These are phyloP conservation scores for Aquatica leii DNA, from an alignment of 2,888 invertebrate species.

Conservation along the genomic window DNA sequence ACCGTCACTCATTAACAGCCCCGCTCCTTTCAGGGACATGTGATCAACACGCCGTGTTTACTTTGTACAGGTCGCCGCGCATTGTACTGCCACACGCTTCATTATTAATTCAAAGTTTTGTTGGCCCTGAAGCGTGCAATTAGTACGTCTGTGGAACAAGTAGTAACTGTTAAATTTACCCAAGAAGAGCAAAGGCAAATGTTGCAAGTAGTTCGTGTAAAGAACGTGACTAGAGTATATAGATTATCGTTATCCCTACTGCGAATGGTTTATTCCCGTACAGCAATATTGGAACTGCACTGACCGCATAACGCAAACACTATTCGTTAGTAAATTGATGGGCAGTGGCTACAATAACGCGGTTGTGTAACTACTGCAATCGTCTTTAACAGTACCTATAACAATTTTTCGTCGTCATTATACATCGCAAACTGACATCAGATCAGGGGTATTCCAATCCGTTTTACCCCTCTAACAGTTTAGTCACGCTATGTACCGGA, in stretches of 20 bases:
- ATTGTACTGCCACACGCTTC: constrained; percentile 45
- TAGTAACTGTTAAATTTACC: constrained; percentile 29
- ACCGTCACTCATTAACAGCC: constrained; percentile 48
- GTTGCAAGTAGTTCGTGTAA: constrained; percentile 19
- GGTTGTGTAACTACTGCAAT: constrained; percentile 16
- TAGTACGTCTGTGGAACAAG: constrained; percentile 43
- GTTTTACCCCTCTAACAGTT: constrained; percentile 22
- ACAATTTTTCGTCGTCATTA: constrained; percentile 28
- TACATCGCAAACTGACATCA: constrained; percentile 29
- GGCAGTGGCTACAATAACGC: neutral
- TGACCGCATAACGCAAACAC: constrained; percentile 17
- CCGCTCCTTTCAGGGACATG: constrained; percentile 47
- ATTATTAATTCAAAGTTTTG: constrained; percentile 46
- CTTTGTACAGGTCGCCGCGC: constrained; percentile 45
- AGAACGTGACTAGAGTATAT: constrained; percentile 26
- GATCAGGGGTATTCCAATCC: constrained; percentile 30
- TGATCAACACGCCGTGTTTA: constrained; percentile 51
- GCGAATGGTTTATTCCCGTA: constrained; percentile 20
- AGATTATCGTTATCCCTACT: constrained; percentile 29
- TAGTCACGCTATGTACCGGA: constrained; percentile 36
- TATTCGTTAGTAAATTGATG: neutral
- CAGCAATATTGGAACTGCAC: constrained; percentile 10
- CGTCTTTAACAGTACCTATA: constrained; percentile 18
- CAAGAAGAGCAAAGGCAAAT: constrained; percentile 19
- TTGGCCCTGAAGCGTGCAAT: constrained; percentile 41